phyloP scores from a whole-genome alignment of 2,888 invertebrate species.

The Meta bourneti region DNA sequence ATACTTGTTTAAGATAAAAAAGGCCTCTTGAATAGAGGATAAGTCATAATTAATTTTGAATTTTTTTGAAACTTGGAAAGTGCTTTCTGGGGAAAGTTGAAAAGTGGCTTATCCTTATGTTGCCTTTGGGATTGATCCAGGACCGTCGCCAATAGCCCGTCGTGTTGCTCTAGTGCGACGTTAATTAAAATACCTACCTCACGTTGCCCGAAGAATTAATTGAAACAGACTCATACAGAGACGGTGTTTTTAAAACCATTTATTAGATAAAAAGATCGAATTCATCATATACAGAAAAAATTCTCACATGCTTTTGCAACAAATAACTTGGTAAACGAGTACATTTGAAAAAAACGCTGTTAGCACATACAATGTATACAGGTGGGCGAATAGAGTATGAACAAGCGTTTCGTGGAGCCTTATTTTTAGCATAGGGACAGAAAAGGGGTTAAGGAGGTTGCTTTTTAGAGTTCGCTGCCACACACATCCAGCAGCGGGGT shows the following conservation, averaged over 20 bases:
- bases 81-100: too few species aligned
- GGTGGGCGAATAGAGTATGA: conserved; percentile 35
- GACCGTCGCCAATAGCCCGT: too few species aligned
- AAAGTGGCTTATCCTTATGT: too few species aligned
- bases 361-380: conserved; percentile 44
- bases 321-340: conserved; percentile 71
- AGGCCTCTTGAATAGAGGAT: too few species aligned
- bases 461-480: background rate
- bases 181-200: too few species aligned
- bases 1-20: too few species aligned
- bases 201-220: too few species aligned
- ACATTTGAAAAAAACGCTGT: conserved; percentile 62
- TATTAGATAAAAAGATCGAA: conserved; percentile 76
- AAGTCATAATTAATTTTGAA: too few species aligned
- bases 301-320: conserved; percentile 73
- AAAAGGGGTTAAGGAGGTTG: background rate
- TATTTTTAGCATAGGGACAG: background rate
- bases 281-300: conserved; percentile 75
- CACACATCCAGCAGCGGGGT: conserved; percentile 17
- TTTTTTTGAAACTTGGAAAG: too few species aligned
- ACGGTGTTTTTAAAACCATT: conserved; percentile 71
- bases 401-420: conserved; percentile 54
- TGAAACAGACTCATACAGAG: background rate
- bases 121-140: too few species aligned
- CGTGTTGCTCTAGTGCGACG: too few species aligned